Evolutionary conservation across 2,888 invertebrate genomes (phyloP).

Genomic region (Thymelicus lineola): DNA sequence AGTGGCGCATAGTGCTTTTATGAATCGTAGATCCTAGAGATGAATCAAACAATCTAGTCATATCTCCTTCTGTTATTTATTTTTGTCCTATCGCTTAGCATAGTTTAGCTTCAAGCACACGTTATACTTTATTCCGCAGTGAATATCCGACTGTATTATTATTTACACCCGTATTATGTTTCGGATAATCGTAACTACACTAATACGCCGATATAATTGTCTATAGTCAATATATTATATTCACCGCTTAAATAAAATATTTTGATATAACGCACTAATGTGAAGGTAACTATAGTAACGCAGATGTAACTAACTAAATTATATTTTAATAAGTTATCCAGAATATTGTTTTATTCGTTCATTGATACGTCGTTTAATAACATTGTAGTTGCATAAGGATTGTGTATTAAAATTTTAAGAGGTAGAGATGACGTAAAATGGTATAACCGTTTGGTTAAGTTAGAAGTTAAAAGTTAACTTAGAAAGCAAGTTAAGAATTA

Average conservation of each 20-base stretch:
- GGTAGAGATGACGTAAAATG: constrained; percentile 61
- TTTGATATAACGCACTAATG: constrained; percentile 41
- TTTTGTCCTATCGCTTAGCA: constrained; percentile 81
- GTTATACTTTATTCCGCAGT: constrained; percentile 41
- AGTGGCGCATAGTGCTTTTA: constrained; percentile 85
- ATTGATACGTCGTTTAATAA: constrained; percentile 21
- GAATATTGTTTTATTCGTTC: constrained; percentile 70
- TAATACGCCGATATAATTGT: constrained; percentile 14
- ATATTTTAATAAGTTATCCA: constrained; percentile 81
- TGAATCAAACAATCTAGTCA: constrained; percentile 83
- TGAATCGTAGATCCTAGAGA: constrained; percentile 80
- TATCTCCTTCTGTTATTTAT: constrained; percentile 80
- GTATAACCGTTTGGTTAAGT: constrained; percentile 70
- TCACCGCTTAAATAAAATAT: constrained; percentile 43
- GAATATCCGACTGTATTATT: constrained; percentile 30
- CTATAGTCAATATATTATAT: constrained; percentile 28
- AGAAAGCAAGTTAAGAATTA: constrained; percentile 47
- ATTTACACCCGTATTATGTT: constrained; percentile 17
- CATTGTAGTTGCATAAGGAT: constrained; percentile 44
- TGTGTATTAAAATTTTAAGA: constrained; percentile 61
- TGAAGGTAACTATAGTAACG: constrained; percentile 31
- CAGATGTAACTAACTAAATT: constrained; percentile 39
- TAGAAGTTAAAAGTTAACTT: constrained; percentile 65
- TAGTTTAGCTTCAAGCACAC: constrained; percentile 85
- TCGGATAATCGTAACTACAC: constrained; percentile 28